These are phyloP conservation scores for Cetonia aurata DNA, from an alignment of 2,888 invertebrate species.

Conservation along the genomic window DNA sequence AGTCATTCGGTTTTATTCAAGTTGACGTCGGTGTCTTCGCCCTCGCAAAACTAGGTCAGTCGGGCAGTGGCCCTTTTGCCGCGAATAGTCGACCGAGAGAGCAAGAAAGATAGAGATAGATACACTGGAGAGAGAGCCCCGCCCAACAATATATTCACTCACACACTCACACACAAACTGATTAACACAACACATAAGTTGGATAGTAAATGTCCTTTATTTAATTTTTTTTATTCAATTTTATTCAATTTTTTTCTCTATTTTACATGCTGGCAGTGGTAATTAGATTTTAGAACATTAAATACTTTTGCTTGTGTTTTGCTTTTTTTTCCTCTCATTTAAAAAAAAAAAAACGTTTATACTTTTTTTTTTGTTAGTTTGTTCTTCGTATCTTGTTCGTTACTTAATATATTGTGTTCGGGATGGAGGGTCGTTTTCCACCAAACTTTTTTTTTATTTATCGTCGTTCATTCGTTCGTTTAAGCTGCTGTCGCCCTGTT, in stretches of 20 bases:
- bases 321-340: slow-evolving; percentile 16
- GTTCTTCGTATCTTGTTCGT: neutral
- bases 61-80: slow-evolving; percentile 51
- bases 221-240: slow-evolving; percentile 54
- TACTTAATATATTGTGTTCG: slow-evolving; percentile 20
- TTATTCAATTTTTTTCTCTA: slow-evolving; percentile 42
- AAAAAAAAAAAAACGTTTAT: slow-evolving; percentile 50
- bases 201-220: slow-evolving; percentile 55
- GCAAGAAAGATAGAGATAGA: slow-evolving; percentile 27
- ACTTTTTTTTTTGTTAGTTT: slow-evolving; percentile 12
- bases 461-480: slow-evolving; percentile 23
- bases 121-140: slow-evolving; percentile 35
- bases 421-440: slow-evolving; percentile 23
- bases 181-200: slow-evolving; percentile 52
- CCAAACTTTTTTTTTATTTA: slow-evolving; percentile 27
- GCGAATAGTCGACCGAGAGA: slow-evolving; percentile 31
- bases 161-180: slow-evolving; percentile 39
- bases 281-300: slow-evolving; percentile 61
- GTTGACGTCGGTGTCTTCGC: slow-evolving; percentile 58
- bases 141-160: slow-evolving; percentile 42
- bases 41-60: slow-evolving; percentile 59
- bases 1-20: slow-evolving; percentile 44
- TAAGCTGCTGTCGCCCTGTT: slow-evolving; percentile 8
- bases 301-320: slow-evolving; percentile 45
- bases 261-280: slow-evolving; percentile 63